Evolutionary conservation across 2,888 invertebrate genomes (phyloP).

Genomic region (Pandemis cinnamomeana): DNA sequence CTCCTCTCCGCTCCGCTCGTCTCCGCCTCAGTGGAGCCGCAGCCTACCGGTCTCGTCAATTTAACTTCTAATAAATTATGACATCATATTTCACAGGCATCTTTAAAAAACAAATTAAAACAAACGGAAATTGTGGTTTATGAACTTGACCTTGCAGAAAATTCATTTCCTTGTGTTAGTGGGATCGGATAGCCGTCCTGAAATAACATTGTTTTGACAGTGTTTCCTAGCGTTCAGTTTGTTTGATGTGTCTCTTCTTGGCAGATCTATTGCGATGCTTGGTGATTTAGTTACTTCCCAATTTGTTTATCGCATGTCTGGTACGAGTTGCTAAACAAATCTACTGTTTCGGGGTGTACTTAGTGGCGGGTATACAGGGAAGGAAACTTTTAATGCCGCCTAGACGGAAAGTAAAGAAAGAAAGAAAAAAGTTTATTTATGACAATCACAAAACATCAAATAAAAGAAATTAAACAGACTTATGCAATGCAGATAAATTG

Average conservation of each 20-base stretch:
- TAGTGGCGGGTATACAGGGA: too few relatives aligned
- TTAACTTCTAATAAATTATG: not conserved
- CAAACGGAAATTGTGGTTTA: not conserved
- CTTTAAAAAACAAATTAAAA: not conserved
- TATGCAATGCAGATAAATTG: too few relatives aligned
- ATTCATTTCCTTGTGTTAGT: not conserved
- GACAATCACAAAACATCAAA: too few relatives aligned
- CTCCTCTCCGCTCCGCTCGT: too few relatives aligned
- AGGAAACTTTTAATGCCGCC: too few relatives aligned
- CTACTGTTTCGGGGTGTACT: too few relatives aligned
- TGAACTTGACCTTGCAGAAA: not conserved
- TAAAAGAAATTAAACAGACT: too few relatives aligned
- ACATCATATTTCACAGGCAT: not conserved
- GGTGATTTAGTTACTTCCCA: not conserved
- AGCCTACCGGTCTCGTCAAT: not conserved
- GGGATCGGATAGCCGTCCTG: not conserved
- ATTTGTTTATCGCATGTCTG: not conserved
- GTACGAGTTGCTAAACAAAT: not conserved
- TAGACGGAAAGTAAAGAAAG: too few relatives aligned
- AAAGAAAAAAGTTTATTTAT: too few relatives aligned
- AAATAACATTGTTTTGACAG: constrained; percentile 2
- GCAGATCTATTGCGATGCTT: not conserved
- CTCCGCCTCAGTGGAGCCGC: too few relatives aligned
- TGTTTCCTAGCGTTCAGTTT: not conserved
- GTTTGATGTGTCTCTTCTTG: not conserved